Percentiles rank a stretch among this genome's conserved stretches.
These are phyloP conservation scores for Ancistrus triradiatus DNA, from an alignment of 2,113 vertebrate genomes.

Conservation along the genomic window DNA sequence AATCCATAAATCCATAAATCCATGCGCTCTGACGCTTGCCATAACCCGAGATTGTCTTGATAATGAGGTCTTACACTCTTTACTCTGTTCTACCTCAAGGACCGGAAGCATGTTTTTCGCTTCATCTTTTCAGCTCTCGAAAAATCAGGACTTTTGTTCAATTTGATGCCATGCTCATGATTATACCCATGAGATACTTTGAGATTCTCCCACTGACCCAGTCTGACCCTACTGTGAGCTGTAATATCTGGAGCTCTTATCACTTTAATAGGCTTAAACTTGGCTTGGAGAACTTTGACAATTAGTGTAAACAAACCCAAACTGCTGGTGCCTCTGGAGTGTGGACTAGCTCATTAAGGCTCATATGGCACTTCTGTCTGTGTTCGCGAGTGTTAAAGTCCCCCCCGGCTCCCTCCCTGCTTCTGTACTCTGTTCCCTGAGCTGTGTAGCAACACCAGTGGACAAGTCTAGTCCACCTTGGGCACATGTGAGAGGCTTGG, in stretches of 20 bases:
- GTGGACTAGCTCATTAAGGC: constrained; percentile 52
- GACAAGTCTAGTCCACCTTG: constrained; percentile 78
- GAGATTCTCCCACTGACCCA: constrained; percentile 43
- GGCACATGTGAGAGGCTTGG: constrained; percentile 86
- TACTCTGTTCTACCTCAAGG: constrained; percentile 1
- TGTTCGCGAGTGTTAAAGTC: constrained; percentile 32
- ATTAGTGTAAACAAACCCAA: constrained; percentile 41
- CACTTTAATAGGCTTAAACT: constrained; percentile 34
- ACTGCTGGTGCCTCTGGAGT: constrained; percentile 43
- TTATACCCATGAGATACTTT: not conserved
- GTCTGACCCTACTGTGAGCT: constrained; percentile 47
- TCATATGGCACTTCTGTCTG: constrained; percentile 45
- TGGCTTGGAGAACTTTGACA: constrained; percentile 32
- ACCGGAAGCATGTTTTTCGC: not conserved
- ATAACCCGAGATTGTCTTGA: constrained; percentile 30
- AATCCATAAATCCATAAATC: constrained; percentile 36
- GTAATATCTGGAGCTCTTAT: constrained; percentile 18
- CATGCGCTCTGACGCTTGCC: constrained; percentile 26
- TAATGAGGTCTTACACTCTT: constrained; percentile 11
- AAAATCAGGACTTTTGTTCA: not conserved
- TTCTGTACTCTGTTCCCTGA: constrained; percentile 57
- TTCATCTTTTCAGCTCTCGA: not conserved
- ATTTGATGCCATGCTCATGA: not conserved
- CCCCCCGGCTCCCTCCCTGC: constrained; percentile 30
- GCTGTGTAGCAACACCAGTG: constrained; percentile 54